These are phyloP conservation scores for Lithobates pipiens DNA, from an alignment of 2,797 vertebrate genomes.

Conservation along the genomic window DNA sequence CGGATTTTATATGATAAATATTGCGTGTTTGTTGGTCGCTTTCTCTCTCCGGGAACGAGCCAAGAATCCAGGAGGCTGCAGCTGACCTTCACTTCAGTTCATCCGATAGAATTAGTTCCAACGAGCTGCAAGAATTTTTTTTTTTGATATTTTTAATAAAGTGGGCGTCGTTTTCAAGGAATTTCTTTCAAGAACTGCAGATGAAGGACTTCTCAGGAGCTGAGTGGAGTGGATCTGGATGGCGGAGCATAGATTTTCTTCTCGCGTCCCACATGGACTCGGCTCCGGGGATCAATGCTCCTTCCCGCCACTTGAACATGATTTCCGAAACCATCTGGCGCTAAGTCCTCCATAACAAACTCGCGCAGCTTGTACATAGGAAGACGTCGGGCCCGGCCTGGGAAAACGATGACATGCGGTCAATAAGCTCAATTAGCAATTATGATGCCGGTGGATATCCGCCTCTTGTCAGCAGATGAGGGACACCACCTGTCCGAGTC, in stretches of 20 bases:
- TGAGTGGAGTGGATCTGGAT: background rate
- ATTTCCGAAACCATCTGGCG: conserved; percentile 35
- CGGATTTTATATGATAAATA: no score
- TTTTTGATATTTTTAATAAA: no score
- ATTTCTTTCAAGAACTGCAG: no score
- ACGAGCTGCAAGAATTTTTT: no score
- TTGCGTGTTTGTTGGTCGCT: no score
- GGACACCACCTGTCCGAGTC: conserved; percentile 13
- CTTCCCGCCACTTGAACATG: conserved; percentile 28
- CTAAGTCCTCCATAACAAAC: conserved; percentile 8
- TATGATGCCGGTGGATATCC: conserved; percentile 41
- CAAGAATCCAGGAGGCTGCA: no score
- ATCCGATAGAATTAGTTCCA: no score
- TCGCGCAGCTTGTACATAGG: background rate
- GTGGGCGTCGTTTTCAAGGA: no score
- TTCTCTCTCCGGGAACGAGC: no score
- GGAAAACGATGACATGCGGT: conserved; percentile 22
- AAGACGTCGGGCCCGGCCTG: background rate
- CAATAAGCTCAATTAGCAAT: conserved; percentile 47
- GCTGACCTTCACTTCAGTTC: no score
- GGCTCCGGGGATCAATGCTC: background rate
- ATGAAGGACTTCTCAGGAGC: background rate
- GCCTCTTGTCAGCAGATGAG: conserved; percentile 4
- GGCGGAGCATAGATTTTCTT: no score
- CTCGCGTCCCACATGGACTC: no score